Evolutionary conservation across 1,140 invertebrate genomes (phyloP).

Genomic region (Orius laevigatus): DNA sequence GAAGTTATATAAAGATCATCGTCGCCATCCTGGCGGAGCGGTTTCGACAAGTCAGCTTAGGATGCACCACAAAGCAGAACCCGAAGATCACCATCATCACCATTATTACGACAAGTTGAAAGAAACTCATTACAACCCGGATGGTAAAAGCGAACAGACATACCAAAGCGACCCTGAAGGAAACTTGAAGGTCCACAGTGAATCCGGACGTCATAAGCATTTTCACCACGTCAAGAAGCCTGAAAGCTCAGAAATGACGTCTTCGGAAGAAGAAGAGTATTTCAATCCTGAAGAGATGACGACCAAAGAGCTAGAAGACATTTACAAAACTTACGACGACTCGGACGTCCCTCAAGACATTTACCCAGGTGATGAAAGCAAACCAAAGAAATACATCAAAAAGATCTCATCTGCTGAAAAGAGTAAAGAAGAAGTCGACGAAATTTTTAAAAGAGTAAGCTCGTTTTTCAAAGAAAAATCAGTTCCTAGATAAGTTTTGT

Average conservation of each 20-base stretch:
- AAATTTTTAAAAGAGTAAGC: background rate
- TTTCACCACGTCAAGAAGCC: slow-evolving; percentile 11
- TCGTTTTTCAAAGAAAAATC: too few species aligned
- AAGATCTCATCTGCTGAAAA: background rate
- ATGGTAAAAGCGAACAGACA: slow-evolving; percentile 1
- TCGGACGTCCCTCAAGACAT: background rate
- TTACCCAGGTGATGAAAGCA: background rate
- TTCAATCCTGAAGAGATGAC: slow-evolving; percentile 5
- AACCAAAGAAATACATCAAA: too few species aligned
- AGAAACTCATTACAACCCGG: slow-evolving; percentile 7
- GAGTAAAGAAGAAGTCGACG: background rate
- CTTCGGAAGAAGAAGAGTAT: slow-evolving; percentile 2
- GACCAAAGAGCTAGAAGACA: slow-evolving; percentile 11
- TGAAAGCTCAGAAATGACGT: slow-evolving; percentile 1
- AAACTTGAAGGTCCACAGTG: background rate
- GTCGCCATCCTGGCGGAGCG: background rate
- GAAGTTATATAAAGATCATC: background rate
- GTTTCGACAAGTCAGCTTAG: background rate
- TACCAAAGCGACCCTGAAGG: background rate
- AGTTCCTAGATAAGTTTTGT: too few species aligned
- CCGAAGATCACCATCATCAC: slow-evolving; percentile 11
- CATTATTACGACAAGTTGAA: slow-evolving; percentile 11
- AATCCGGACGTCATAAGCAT: slow-evolving; percentile 8
- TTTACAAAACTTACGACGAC: slow-evolving; percentile 10
- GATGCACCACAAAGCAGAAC: background rate